Base-by-base conservation (phyloP, 1,140 invertebrate genomes). In the Platyscapa corneri region DNA sequence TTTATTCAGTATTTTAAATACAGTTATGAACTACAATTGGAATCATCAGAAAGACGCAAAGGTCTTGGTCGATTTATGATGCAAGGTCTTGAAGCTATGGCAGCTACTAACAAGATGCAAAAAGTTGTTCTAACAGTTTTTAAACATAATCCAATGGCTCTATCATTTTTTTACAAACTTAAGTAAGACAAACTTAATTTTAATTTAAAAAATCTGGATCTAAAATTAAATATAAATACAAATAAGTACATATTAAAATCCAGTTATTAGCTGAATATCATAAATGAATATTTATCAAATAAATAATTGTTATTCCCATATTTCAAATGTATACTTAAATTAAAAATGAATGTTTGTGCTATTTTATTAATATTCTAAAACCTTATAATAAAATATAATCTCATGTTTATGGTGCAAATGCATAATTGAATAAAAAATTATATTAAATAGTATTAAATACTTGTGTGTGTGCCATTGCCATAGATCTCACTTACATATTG, bases 21-120 rank as follows among this genome's bases (percentile, higher is more conserved):
- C 77, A 97, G 96, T 92, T 98, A 98, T 93, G 97, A 98, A 93
- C 94, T 98, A 88, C 97, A 98, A 92, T 93, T 98, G 81, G 95
- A 96, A 89, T 88, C 94, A 64, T 89, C 91, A 27, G 94, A 94
- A 72, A 94, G 95, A 85, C 92, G 96, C 75, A 96, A 96, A 93
- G 97, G 97, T 23, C 92, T 98, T 70, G 97, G 97, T 10, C 96
- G 96, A 89, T 97, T 97, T 91, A 95, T 98, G 91, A 96, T 97
- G 95, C 94, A 95, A 90, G 94, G 95, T 70, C 90, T 98, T 49
- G 97, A 97, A 91, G 92, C 95, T n/a, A 95, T 97, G 87, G 96
- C 96, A 20, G 95, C 94, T 83, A 95, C 95, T 79, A 95, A 95
- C 90, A 93, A 95, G 80, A 95, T 98, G 95, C 94, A 95, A 88